Conservation (phyloP, 2,888 invertebrate genomes). For the Tridacna gigas region DNA sequence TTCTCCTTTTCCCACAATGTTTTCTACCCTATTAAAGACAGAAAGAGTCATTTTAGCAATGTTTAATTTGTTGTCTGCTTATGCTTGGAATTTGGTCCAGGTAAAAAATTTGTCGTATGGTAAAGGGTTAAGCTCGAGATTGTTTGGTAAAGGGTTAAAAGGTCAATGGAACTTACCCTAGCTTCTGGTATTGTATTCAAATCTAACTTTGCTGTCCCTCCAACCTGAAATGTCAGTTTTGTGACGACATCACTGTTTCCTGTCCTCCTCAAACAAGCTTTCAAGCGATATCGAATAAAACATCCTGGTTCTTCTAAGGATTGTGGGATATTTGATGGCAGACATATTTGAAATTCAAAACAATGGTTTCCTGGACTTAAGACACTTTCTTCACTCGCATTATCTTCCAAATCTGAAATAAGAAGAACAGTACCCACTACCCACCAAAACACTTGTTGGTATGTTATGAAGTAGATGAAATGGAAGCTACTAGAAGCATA, state of each 20-base stretch:
- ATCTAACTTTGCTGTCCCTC: constrained; percentile 5
- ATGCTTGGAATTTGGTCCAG: no score
- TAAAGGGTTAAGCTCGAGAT: no score
- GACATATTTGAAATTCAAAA: constrained; percentile 2
- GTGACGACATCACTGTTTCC: constrained; percentile 21
- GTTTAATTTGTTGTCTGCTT: neutral
- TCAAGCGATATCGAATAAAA: constrained; percentile 22
- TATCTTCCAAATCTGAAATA: constrained; percentile 12
- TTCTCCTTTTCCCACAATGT: neutral
- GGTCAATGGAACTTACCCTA: neutral
- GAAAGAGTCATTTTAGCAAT: neutral
- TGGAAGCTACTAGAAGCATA: neutral
- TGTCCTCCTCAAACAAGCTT: constrained; percentile 12
- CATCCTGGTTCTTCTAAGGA: constrained; percentile 19
- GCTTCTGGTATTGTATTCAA: constrained; percentile 19
- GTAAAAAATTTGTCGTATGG: no score
- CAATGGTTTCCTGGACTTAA: constrained; percentile 2
- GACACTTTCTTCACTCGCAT: neutral
- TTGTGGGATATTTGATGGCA: constrained; percentile 17
- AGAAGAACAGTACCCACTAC: neutral
- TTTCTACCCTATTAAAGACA: no score
- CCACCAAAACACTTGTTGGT: no score
- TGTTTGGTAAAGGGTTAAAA: no score
- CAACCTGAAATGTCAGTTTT: constrained; percentile 19
- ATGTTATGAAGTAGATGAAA: no score